Conservation (phyloP, 2,113 vertebrate genomes). For the Crotalus tigris region DNA sequence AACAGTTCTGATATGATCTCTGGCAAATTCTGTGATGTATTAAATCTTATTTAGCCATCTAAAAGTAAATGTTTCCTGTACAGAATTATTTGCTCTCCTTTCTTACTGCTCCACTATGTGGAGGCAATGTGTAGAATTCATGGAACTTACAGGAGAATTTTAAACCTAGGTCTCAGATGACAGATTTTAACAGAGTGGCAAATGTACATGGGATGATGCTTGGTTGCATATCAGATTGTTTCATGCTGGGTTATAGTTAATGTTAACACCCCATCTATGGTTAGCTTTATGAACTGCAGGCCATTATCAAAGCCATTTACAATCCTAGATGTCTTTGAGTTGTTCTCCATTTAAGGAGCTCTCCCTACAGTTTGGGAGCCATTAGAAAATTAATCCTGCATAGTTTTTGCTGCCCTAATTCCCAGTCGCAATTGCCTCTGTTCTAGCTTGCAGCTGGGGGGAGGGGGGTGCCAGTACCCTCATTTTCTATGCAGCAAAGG, state of each 20-base stretch:
- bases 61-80: not conserved
- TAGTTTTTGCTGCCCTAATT: not conserved
- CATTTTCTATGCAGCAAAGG: not conserved
- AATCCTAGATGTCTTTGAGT: not conserved
- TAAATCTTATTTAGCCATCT: not conserved
- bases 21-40: too few relatives aligned
- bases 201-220: not conserved
- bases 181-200: not conserved
- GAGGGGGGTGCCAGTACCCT: not conserved
- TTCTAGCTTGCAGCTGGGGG: not conserved
- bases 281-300: conserved; percentile 11
- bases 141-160: not conserved
- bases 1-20: not conserved
- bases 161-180: not conserved
- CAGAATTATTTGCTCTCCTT: not conserved
- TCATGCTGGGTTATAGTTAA: conserved; percentile 14
- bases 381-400: not conserved
- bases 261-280: conserved; percentile 52
- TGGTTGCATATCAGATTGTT: not conserved
- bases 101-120: not conserved
- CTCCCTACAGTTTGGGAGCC: not conserved
- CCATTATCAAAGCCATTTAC: not conserved
- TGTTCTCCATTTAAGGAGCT: not conserved
- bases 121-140: not conserved
- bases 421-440: not conserved